phyloP scores from a whole-genome alignment of 2,113 vertebrate genomes.

The cattle (Bos taurus) region ARS-UCD2.0 NC_037357.1:6179501-6180000 shows the following conservation, averaged over 20 bases:
- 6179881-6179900: too few relatives aligned
- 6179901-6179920: too few relatives aligned
- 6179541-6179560: neutral
- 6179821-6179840: neutral
- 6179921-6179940: fast-evolving
- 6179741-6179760: neutral
- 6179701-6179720: neutral
- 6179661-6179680: neutral
- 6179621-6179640: neutral
- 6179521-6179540: neutral
- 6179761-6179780: neutral
- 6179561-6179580: neutral
- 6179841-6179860: neutral
- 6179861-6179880: too few relatives aligned
- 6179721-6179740: neutral
- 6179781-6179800: neutral
- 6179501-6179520: neutral
- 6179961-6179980: too few relatives aligned
- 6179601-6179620: neutral
- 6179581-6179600: neutral
- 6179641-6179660: neutral
- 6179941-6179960: too few relatives aligned
- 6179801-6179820: neutral
- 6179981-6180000: too few relatives aligned
- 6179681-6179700: neutral